phyloP scores from a whole-genome alignment of 2,113 vertebrate genomes.

The Pyrgilauda ruficollis region DNA sequence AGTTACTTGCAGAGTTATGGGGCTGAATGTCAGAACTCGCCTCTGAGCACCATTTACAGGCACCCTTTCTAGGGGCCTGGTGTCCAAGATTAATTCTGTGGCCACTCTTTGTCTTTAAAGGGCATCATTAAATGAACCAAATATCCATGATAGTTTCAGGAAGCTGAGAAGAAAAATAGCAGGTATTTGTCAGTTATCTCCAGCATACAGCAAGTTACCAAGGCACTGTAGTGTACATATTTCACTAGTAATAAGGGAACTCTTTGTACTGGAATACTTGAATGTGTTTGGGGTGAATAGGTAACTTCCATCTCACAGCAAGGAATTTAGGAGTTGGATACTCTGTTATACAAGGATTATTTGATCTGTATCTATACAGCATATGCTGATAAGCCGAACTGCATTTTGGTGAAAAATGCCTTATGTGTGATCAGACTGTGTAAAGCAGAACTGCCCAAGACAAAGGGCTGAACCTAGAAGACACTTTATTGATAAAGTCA shows the following conservation, averaged over 20 bases:
- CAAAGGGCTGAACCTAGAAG: not conserved
- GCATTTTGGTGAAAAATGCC: not conserved
- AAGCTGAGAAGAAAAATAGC: not conserved
- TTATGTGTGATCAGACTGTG: not conserved
- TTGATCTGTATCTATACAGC: not conserved
- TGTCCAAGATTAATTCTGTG: not conserved
- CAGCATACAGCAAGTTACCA: not conserved
- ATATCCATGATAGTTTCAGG: not conserved
- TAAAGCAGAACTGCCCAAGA: not conserved
- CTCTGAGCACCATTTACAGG: not conserved
- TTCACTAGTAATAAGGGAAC: not conserved
- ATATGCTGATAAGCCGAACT: not conserved
- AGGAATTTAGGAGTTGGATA: not conserved
- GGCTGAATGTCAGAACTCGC: not conserved
- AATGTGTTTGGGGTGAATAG: not conserved
- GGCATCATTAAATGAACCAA: not conserved
- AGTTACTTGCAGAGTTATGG: slow-evolving; percentile 6
- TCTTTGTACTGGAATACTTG: not conserved
- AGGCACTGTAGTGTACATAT: not conserved
- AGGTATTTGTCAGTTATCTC: not conserved
- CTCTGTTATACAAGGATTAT: not conserved
- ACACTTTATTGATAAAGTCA: not conserved
- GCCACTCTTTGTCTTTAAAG: not conserved
- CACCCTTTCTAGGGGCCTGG: not conserved
- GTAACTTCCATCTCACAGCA: not conserved